Base-by-base conservation (phyloP, 2,113 vertebrate species). In the Garra rufa region DNA sequence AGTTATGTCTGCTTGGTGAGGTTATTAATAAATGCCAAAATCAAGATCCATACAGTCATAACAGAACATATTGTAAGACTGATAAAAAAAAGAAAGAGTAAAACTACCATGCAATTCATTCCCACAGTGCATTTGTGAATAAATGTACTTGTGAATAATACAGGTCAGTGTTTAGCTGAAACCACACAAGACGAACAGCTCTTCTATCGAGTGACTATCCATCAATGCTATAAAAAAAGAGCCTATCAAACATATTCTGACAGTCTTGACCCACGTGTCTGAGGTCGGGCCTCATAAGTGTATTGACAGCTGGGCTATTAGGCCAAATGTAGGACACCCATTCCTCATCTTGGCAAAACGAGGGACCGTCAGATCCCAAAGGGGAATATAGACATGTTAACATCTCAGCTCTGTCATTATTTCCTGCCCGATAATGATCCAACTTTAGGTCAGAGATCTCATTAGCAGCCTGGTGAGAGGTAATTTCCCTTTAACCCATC, bases 181-280 rank as follows among this genome's bases (percentile, higher is more conserved):
- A 76, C 9, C 74, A 34, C 28, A 34, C 28, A 34, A 76, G 28
- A 76, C 6, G 46, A 38, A 76, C 48, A 34, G 41, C 19, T 50
- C 24, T 30, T 76, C 38, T 76, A 55, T 38, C 34, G 74, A 76
- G 74, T 34, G 48, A n/a, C 74, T 55, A 90, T 91, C 87, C 85
- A 90, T 92, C 88, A 90, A 34, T 48, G 55, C 82, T 89, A 85
- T 86, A 82, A 89, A 87, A 89, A 87, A 85, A 7, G 48, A 26
- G 14, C 65, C 48, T 9, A 59, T 57, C 69, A 67, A 61, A 65
- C 67, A 41, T 41, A 90, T 86, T 75, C 73, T 50, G 73, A 30
- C 88, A 88, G 85, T 88, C 90, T 84, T 83, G 65, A 63, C 81
- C 65, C 55, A 55, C 57, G 9, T 46, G 55, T 76, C 76, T 63